Percentiles rank a stretch among this genome's conserved stretches.
Evolutionary conservation across 2,797 vertebrate genomes (phyloP).

Genomic region (Craterocephalus amniculus): DNA sequence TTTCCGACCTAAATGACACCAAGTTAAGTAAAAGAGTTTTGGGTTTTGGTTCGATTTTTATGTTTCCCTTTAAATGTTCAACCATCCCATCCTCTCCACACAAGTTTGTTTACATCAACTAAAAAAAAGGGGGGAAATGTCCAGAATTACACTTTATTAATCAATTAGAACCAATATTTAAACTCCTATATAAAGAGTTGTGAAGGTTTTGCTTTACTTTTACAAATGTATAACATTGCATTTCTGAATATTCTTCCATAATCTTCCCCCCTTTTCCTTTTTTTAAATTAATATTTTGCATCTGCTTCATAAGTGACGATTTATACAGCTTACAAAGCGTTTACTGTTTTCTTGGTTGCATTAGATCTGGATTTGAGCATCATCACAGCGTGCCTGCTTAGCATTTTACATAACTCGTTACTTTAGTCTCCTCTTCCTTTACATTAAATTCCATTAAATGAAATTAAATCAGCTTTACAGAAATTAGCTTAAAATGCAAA

Average conservation of each 20-base stretch:
- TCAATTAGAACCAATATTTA: not conserved
- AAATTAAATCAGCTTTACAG: constrained; percentile 16
- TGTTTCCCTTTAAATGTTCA: not conserved
- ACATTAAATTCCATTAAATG: constrained; percentile 13
- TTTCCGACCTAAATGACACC: no score
- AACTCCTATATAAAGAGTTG: not conserved
- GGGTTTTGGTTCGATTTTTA: no score
- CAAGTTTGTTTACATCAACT: not conserved
- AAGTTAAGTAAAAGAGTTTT: no score
- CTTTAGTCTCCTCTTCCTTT: constrained; percentile 6
- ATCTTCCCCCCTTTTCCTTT: no score
- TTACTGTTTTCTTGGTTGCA: not conserved
- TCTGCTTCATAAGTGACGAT: no score
- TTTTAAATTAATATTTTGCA: no score
- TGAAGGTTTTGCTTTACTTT: not conserved
- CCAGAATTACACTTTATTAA: not conserved
- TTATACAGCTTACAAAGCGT: no score
- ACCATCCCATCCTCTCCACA: not conserved
- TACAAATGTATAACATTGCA: no score
- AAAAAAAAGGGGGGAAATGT: not conserved
- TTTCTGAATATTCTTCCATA: no score
- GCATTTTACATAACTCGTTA: constrained; percentile 8
- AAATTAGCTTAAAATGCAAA: constrained; percentile 54
- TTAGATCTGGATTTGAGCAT: not conserved
- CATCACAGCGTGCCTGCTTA: not conserved